A percentile compares a stretch with the other conserved stretches of the same genome.
Evolutionary conservation across 2,888 invertebrate species (phyloP).

Genomic region (Harpagoxenus sublaevis): DNA sequence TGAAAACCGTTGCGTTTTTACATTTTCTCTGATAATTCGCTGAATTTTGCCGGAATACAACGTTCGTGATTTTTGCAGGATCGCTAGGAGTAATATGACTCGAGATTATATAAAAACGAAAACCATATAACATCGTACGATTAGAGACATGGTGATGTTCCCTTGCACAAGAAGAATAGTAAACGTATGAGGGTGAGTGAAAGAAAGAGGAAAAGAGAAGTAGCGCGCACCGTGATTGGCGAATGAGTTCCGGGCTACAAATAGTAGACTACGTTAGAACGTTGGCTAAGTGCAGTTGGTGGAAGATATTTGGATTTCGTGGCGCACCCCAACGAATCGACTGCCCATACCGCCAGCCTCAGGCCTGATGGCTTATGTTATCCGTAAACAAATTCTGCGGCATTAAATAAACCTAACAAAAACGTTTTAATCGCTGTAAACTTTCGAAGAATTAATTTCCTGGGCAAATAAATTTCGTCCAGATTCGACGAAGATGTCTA

Average conservation of each 20-base stretch:
- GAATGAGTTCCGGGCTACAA: conserved; percentile 65
- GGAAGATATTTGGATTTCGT: conserved; percentile 72
- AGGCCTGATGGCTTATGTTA: conserved; percentile 53
- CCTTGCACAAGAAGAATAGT: conserved; percentile 26
- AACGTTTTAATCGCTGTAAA: conserved; percentile 55
- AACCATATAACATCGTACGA: conserved; percentile 29
- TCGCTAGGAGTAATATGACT: conserved; percentile 15
- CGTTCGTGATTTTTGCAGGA: not conserved
- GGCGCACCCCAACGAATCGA: conserved; percentile 58
- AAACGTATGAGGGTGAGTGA: not conserved
- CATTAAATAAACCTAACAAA: conserved; percentile 20
- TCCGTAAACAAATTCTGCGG: conserved; percentile 37
- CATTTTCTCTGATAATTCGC: conserved; percentile 35
- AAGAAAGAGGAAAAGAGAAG: conserved; percentile 46
- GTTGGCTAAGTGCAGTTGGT: conserved; percentile 56
- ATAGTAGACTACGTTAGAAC: conserved; percentile 52
- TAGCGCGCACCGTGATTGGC: conserved; percentile 65
- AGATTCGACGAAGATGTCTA: not conserved
- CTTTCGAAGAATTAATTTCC: not conserved
- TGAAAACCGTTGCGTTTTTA: not conserved
- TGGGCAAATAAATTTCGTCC: not conserved
- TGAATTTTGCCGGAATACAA: conserved; percentile 56
- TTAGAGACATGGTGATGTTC: conserved; percentile 27
- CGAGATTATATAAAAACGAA: not conserved
- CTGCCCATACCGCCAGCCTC: conserved; percentile 52